These are phyloP conservation scores for Rhipidura dahli DNA, from an alignment of 2,113 vertebrate species.

Conservation along the genomic window DNA sequence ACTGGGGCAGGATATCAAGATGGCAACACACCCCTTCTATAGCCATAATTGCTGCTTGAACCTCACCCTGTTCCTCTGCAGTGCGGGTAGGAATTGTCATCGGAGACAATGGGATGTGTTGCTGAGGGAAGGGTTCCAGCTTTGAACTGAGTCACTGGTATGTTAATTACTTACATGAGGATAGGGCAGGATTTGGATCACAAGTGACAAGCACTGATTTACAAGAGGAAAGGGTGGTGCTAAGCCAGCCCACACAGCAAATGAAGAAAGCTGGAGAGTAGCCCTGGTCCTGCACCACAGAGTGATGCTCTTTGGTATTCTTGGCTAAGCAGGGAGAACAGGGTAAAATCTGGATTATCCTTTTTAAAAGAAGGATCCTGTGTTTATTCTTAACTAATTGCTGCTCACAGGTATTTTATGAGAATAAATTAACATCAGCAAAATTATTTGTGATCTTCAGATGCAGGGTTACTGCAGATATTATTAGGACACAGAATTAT, in stretches of 20 bases:
- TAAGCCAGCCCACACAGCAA: constrained; percentile 7
- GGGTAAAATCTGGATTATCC: neutral
- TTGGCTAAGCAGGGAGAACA: neutral
- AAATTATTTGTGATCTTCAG: neutral
- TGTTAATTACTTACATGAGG: constrained; percentile 41
- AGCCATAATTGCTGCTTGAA: neutral
- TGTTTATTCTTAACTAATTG: neutral
- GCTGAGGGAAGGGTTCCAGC: neutral
- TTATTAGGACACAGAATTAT: neutral
- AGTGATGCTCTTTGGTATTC: neutral
- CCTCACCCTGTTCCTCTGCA: neutral
- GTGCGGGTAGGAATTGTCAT: fast-evolving
- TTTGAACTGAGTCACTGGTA: constrained; percentile 42
- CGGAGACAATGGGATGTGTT: neutral
- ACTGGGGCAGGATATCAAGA: neutral
- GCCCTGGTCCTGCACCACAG: neutral
- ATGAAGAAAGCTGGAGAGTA: neutral
- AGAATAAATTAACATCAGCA: neutral
- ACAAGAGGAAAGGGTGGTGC: constrained; percentile 11
- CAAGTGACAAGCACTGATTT: constrained; percentile 12
- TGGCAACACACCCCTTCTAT: neutral
- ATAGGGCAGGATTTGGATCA: neutral
- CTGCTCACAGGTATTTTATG: neutral
- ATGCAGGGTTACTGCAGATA: neutral
- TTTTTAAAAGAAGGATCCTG: neutral